Percentiles rank a stretch among this genome's conserved stretches.
These are phyloP conservation scores for Proales similis DNA, from an alignment of 1,140 invertebrate genomes.

Conservation along the genomic window DNA sequence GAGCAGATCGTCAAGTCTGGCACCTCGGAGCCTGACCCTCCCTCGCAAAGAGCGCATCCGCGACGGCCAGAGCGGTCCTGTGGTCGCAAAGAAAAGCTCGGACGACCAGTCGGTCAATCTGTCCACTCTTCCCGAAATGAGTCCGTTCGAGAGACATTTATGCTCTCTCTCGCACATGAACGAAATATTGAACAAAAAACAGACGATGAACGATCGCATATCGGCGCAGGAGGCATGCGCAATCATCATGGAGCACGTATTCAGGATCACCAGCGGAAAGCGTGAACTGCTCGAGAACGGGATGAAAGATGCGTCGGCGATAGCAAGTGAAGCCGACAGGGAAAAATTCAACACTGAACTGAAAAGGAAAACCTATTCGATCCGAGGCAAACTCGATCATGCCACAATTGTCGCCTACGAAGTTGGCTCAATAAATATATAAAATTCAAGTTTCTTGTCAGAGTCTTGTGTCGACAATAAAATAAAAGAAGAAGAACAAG, in stretches of 20 bases:
- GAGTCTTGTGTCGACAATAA: too few relatives aligned
- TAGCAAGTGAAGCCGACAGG: slow-evolving; percentile 37
- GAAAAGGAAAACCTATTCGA: slow-evolving; percentile 48
- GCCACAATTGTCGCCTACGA: slow-evolving; percentile 75
- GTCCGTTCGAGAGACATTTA: slow-evolving; percentile 49
- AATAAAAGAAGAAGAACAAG: too few relatives aligned
- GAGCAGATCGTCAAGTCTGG: slow-evolving; percentile 14
- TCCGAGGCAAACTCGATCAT: slow-evolving; percentile 87
- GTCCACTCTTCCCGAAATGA: slow-evolving; percentile 48
- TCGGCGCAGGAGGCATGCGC: slow-evolving; percentile 52
- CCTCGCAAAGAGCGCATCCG: too few relatives aligned
- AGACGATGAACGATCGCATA: slow-evolving; percentile 48
- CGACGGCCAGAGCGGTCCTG: too few relatives aligned
- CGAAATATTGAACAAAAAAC: slow-evolving; percentile 41
- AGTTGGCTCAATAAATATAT: slow-evolving; percentile 51
- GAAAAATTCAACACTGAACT: slow-evolving; percentile 49
- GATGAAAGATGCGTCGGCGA: background rate
- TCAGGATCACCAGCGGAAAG: slow-evolving; percentile 49
- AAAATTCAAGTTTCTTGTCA: too few relatives aligned
- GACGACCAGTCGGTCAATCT: background rate
- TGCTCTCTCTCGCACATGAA: slow-evolving; percentile 53
- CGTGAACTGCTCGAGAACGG: slow-evolving; percentile 43
- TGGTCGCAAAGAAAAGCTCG: slow-evolving; percentile 39
- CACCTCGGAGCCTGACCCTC: too few relatives aligned
- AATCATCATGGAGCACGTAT: slow-evolving; percentile 50